Conservation (phyloP, 2,113 vertebrate species). For the Grammomys dolichurus region DNA sequence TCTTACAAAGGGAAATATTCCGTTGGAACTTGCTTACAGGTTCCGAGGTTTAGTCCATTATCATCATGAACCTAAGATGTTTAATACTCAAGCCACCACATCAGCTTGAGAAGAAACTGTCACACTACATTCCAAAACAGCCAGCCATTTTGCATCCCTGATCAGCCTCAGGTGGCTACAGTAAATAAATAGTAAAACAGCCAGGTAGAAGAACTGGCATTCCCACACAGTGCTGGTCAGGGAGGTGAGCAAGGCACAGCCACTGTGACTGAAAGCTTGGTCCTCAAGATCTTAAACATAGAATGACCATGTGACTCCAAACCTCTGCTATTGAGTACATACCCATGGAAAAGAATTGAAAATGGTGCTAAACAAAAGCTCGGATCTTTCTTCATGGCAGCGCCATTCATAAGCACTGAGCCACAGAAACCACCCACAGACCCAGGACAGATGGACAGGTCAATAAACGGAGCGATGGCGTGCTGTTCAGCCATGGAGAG, state of each 20-base stretch:
- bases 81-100: not conserved
- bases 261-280: rapidly evolving
- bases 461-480: rapidly evolving
- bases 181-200: too few species aligned
- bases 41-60: not conserved
- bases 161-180: not conserved
- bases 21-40: not conserved
- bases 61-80: not conserved
- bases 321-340: not conserved
- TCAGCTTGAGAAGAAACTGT: not conserved
- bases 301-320: not conserved
- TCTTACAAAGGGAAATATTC: not conserved
- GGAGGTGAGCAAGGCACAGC: rapidly evolving
- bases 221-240: too few species aligned
- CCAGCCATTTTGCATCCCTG: not conserved
- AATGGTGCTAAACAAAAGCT: not conserved
- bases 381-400: not conserved
- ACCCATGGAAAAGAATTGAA: not conserved
- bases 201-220: rapidly evolving
- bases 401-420: too few species aligned
- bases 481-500: not conserved
- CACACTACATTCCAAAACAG: not conserved
- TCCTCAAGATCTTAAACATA: rapidly evolving
- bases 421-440: rapidly evolving
- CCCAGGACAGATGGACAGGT: rapidly evolving